Percentiles rank a stretch among this genome's conserved stretches.
Conservation (phyloP, 2,888 invertebrate genomes). For the Phymatocera aterrima region DNA sequence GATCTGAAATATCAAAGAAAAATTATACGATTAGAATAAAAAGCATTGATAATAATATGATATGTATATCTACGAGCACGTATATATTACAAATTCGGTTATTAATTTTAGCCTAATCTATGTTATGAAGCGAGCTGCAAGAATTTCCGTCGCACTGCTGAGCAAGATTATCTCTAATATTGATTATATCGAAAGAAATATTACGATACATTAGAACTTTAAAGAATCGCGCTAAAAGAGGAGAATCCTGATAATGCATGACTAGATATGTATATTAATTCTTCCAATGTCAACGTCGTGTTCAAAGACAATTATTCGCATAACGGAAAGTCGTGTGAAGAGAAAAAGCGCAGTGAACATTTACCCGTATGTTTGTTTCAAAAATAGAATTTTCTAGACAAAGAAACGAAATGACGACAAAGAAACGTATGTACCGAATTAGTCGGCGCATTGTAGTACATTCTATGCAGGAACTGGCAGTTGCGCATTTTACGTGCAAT, state of each 20-base stretch:
- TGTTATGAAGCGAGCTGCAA: neutral
- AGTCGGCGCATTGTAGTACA: neutral
- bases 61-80: neutral
- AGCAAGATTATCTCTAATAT: neutral
- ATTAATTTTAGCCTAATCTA: neutral
- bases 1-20: conserved; percentile 45
- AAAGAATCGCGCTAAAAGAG: neutral
- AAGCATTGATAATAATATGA: neutral
- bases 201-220: neutral
- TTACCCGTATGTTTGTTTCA: neutral
- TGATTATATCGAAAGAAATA: neutral
- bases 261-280: too few relatives aligned
- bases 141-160: neutral
- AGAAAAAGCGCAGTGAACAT: neutral
- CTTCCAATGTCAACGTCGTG: neutral
- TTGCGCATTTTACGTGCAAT: neutral
- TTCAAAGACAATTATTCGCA: neutral
- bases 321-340: neutral
- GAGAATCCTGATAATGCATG: conserved; percentile 12
- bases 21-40: conserved; percentile 32
- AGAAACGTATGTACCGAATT: neutral
- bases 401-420: too few relatives aligned
- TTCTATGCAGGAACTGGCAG: neutral
- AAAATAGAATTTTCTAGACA: conserved; percentile 15
- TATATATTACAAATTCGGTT: neutral